Conservation (phyloP, 2,888 invertebrate species). For the Teinopalpus imperialis region DNA sequence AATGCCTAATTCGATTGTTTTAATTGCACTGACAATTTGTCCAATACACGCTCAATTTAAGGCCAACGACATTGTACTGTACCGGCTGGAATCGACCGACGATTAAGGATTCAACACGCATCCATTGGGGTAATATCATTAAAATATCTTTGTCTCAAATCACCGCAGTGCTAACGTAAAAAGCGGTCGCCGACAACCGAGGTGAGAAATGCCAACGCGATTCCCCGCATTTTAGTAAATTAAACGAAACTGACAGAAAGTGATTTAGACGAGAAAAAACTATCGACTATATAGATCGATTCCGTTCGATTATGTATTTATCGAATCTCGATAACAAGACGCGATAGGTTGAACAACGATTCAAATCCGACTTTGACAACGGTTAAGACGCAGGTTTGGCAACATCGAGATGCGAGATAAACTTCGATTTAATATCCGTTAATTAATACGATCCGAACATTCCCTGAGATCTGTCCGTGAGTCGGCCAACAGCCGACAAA, state of each 20-base stretch:
- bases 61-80: constrained; percentile 72
- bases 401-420: constrained; percentile 78
- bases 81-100: constrained; percentile 57
- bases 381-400: constrained; percentile 75
- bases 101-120: constrained; percentile 78
- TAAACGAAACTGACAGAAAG: constrained; percentile 52
- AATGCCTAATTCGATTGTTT: constrained; percentile 55
- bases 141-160: constrained; percentile 80
- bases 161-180: constrained; percentile 67
- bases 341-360: constrained; percentile 65
- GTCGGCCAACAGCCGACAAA: constrained; percentile 76
- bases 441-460: constrained; percentile 78
- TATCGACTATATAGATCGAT: constrained; percentile 31
- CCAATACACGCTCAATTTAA: constrained; percentile 72
- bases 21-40: constrained; percentile 76
- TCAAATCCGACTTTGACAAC: constrained; percentile 53
- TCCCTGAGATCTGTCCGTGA: constrained; percentile 73
- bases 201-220: constrained; percentile 74
- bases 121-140: constrained; percentile 78
- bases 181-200: constrained; percentile 63
- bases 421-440: constrained; percentile 80
- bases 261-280: constrained; percentile 30
- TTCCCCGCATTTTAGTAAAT: constrained; percentile 55
- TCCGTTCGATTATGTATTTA: constrained; percentile 73
- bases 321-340: constrained; percentile 73